A percentile compares a stretch with the other conserved stretches of the same genome.
These are phyloP conservation scores for Gallinago paraguaiae DNA, from an alignment of 2,113 vertebrate species.

Conservation along the genomic window DNA sequence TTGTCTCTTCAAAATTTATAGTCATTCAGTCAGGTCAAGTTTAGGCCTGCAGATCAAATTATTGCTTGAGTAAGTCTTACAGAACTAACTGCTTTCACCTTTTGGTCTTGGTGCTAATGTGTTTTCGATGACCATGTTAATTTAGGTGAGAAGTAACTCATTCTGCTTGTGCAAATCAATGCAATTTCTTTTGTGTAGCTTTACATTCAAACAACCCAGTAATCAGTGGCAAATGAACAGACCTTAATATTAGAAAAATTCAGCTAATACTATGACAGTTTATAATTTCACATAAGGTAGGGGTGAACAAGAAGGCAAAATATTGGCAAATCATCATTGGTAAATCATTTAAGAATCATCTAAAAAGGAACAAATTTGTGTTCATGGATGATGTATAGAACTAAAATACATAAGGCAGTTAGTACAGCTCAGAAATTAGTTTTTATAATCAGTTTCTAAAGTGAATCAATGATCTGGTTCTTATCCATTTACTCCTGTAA, in stretches of 20 bases:
- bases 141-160: conserved; percentile 6
- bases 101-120: background rate
- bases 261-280: background rate
- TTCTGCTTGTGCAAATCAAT: background rate
- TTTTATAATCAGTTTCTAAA: background rate
- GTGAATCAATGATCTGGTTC: background rate
- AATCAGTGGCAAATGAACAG: background rate
- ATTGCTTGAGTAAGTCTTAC: conserved; percentile 13
- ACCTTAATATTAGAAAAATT: background rate
- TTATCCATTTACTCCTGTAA: background rate
- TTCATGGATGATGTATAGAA: background rate
- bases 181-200: background rate
- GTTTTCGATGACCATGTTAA: background rate
- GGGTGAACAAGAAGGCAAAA: background rate
- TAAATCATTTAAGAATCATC: background rate
- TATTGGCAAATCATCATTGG: background rate
- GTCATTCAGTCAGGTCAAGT: background rate
- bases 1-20: background rate
- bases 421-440: background rate
- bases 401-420: background rate
- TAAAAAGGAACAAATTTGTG: background rate
- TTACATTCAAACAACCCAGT: background rate
- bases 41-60: conserved; percentile 10
- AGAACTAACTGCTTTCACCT: background rate
- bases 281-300: background rate